Base-by-base conservation (phyloP, 1,140 invertebrate species). In the Apis florea region DNA sequence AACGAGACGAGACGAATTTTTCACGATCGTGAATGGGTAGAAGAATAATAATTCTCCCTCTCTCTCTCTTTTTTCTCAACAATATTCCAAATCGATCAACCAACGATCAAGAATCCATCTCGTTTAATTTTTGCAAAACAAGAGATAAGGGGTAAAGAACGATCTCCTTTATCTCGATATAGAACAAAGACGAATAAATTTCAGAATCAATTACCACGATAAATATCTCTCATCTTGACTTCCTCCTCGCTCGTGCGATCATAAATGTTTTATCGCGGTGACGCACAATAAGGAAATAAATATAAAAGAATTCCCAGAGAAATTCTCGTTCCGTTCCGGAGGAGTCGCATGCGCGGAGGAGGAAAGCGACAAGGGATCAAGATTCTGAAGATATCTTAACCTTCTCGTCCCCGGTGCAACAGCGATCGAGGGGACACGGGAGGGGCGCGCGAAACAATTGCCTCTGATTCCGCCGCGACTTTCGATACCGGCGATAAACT, bases 381-480 rank as follows among this genome's bases (percentile, higher is more conserved):
- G 68, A 72, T 72, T 56, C 26, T n/a, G n/a, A 12, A 4, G 53
- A 56, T 71, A 71, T 4, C 8, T 70, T 54, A 26, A 54, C 69
- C 4, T n/a, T n/a, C n/a, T 56, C 26, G 69, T 71, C 12, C 26
- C 40, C 53, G 26, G n/a, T n/a, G n/a, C n/a, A 56, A 71, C 53
- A 21, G 26, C 51, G 17, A 49, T n/a, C 70, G 54, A 67, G 26
- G 17, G 70, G 75, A 79, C 64, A 86, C 54, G 73, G 40, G 49
- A 15, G 76, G 69, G 70, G 83, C 67, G 61, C 77, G 86, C 90
- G 89, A 90, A 91, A 91, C 89, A 91, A 91, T 91, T 90, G 90
- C 83, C 64, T 81, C 58, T 77, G 85, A 85, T 80, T 78, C 70
- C 84, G 82, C 70, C 84, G 82, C 85, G 84, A 89, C 83, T 87